Evolutionary conservation across 2,888 invertebrate species (phyloP).

Genomic region (Cancer borealis): DNA sequence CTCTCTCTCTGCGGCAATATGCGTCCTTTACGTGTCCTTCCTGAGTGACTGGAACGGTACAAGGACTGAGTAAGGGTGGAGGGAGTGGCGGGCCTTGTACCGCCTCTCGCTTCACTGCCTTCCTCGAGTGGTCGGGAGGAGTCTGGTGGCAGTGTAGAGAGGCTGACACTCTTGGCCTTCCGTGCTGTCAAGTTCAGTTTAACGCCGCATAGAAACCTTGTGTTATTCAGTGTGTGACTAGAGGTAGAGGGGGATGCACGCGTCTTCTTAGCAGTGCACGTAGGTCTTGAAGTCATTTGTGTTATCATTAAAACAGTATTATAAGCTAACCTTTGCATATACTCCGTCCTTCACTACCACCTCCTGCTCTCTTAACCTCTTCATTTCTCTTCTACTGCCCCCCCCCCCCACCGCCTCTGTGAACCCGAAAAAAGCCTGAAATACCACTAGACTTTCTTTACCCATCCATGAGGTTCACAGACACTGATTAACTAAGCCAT

Average conservation of each 20-base stretch:
- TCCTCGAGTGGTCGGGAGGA: neutral
- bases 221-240: neutral
- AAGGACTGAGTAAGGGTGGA: neutral
- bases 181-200: neutral
- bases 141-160: neutral
- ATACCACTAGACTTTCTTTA: neutral
- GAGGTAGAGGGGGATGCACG: neutral
- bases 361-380: neutral
- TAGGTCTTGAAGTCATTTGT: neutral
- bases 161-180: neutral
- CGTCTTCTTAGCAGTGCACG: neutral
- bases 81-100: neutral
- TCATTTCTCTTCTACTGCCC: neutral
- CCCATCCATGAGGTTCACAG: neutral
- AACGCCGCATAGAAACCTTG: neutral
- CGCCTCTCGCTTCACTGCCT: neutral
- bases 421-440: neutral
- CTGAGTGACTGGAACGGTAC: neutral
- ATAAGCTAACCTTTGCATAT: neutral
- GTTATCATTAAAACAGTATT: neutral
- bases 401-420: neutral
- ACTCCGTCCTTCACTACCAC: neutral
- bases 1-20: neutral
- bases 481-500: constrained; percentile 9
- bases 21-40: neutral